These are phyloP conservation scores for Drosophila kuntzei DNA, from an alignment of 2,888 invertebrate genomes.

Conservation along the genomic window DNA sequence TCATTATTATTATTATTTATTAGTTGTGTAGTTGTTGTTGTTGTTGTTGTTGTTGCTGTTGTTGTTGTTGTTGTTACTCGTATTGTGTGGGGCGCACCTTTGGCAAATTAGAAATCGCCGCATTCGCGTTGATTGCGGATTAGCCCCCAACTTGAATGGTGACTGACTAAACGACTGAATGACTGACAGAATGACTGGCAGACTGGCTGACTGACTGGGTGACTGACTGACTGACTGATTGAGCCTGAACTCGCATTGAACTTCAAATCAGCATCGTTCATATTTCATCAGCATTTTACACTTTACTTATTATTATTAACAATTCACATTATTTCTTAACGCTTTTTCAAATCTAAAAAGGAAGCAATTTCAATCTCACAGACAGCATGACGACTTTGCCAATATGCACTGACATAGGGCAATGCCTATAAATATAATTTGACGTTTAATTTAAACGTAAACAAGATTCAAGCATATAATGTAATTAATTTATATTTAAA, in stretches of 20 bases:
- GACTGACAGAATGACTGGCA: conserved; percentile 32
- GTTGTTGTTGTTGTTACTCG: conserved; percentile 34
- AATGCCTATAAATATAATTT: conserved; percentile 18
- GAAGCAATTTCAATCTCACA: conserved; percentile 19
- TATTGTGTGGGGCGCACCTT: conserved; percentile 68
- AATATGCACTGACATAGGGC: neutral
- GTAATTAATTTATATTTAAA: neutral
- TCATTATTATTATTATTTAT: conserved; percentile 74
- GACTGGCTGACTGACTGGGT: conserved; percentile 14
- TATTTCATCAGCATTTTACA: conserved; percentile 56
- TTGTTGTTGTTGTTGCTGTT: conserved; percentile 10
- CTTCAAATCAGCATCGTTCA: conserved; percentile 50
- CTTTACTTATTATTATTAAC: conserved; percentile 25
- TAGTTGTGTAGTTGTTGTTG: conserved; percentile 46
- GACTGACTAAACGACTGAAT: conserved; percentile 59
- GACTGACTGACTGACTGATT: conserved; percentile 20
- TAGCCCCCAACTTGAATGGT: conserved; percentile 70
- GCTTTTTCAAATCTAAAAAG: conserved; percentile 12
- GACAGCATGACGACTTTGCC: conserved; percentile 17
- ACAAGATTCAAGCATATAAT: neutral
- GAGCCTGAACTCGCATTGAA: conserved; percentile 53
- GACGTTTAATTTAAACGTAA: conserved; percentile 5
- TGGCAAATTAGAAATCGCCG: conserved; percentile 74
- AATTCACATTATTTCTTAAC: conserved; percentile 31
- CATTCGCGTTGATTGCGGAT: conserved; percentile 74